phyloP scores from a whole-genome alignment of 2,113 vertebrate species.

The Esox niger region DNA sequence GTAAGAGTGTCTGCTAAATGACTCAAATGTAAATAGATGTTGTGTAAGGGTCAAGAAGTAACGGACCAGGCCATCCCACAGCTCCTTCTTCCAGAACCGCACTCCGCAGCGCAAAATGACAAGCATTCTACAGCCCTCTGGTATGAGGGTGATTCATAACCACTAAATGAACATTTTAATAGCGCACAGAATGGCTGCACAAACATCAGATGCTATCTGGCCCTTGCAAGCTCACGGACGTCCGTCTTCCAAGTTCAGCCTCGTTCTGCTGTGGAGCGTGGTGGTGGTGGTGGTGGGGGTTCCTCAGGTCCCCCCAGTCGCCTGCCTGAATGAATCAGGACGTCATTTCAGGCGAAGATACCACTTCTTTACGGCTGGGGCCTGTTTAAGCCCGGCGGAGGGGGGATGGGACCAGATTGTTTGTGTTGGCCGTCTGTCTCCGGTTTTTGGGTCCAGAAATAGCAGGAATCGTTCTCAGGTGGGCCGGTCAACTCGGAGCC shows the following conservation, averaged over 20 bases:
- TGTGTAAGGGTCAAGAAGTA: background rate
- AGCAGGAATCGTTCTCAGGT: constrained; percentile 33
- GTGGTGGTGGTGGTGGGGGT: no score
- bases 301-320: no score
- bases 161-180: background rate
- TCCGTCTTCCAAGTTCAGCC: background rate
- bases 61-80: background rate
- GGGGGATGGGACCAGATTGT: constrained; percentile 4
- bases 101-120: background rate
- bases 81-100: background rate
- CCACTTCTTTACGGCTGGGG: constrained; percentile 24
- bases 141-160: constrained; percentile 12
- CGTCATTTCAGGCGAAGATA: constrained; percentile 26
- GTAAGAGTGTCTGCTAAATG: no score
- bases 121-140: background rate
- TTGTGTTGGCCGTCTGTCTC: constrained; percentile 32
- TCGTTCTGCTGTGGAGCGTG: no score
- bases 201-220: background rate
- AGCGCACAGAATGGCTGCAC: background rate
- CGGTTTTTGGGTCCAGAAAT: constrained; percentile 13
- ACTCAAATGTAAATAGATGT: no score
- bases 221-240: background rate
- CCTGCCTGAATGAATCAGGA: constrained; percentile 28
- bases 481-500: background rate
- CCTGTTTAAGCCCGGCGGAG: constrained; percentile 22